Evolutionary conservation across 1,140 invertebrate species (phyloP), one percentile per base, ranked within the genome.

Genomic region (Nasonia longicornis): DNA sequence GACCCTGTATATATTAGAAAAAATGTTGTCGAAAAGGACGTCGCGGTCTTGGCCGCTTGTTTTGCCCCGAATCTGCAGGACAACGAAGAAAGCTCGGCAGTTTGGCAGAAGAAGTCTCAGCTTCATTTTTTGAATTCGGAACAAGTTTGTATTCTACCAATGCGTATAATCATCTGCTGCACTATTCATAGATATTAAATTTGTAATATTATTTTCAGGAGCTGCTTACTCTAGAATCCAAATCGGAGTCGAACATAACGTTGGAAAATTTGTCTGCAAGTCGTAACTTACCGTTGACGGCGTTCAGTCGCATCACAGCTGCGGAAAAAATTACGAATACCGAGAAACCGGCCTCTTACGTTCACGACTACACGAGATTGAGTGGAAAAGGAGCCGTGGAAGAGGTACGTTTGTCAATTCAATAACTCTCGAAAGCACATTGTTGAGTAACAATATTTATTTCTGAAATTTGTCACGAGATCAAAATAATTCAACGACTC

Each of bases 91-190:
- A 87, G 89, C n/a, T 86, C 89, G 0, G 86, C 87, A 63, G 81
- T 90, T 26, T 94, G 93, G 93, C 93, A 93, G 86, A 87, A 91
- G 82, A 90, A 91, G 67, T 93, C 93, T 0, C 92, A 92, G 80
- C 85, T 94, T 10, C 93, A 91, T 74, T 93, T 94, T 86, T 89
- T 94, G 31, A 92, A 92, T 83, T 88, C 91, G 2, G 88, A 92
- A 77, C 92, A 92, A 85, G 92, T 92, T 88, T 12, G 77, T 83
- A 35, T 6, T 75, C n/a, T 16, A 52, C 12, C 16, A 16, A 52
- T 52, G 38, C 8, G 48, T 6, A 58, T 6, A 1, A n/a, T n/a
- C n/a, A 58, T n/a, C 38, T 42, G 16, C 38, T 42, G 16, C 16
- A 58, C 20, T 75, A 2, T 26, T 31, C 58, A 20, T n/a, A 29